Evolutionary conservation across 1,140 invertebrate species (phyloP).

Genomic region (Papilio helenus): DNA sequence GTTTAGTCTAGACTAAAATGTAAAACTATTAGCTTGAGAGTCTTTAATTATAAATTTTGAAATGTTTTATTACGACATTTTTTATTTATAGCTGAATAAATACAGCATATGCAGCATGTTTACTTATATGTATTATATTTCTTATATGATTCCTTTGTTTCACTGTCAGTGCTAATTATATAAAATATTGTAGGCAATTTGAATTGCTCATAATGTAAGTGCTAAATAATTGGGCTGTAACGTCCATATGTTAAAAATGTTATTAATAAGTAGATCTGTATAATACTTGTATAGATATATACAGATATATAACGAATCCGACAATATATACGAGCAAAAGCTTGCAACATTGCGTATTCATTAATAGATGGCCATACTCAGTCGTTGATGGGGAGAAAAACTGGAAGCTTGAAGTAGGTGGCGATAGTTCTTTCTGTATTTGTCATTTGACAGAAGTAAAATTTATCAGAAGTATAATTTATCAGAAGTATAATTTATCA

Average conservation of each 20-base stretch:
- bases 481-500: too few species aligned
- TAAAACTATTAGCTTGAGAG: background rate
- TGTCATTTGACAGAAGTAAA: too few species aligned
- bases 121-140: too few species aligned
- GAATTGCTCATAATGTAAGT: conserved; percentile 26
- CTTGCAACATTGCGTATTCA: background rate
- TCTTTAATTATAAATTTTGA: too few species aligned
- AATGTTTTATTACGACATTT: too few species aligned
- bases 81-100: too few species aligned
- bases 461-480: too few species aligned
- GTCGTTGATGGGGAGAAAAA: too few species aligned
- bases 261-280: conserved; percentile 32
- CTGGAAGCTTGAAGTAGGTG: too few species aligned
- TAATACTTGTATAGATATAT: background rate
- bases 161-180: background rate
- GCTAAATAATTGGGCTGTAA: conserved; percentile 28
- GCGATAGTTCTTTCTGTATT: too few species aligned
- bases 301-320: conserved; percentile 23
- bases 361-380: background rate
- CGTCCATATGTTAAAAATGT: conserved; percentile 29
- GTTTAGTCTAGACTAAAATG: background rate
- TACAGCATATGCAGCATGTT: too few species aligned
- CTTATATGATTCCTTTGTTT: too few species aligned
- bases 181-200: conserved; percentile 2
- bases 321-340: conserved; percentile 23